phyloP scores from a whole-genome alignment of 2,888 invertebrate species.

The Dasysyrphus albostriatus region DNA sequence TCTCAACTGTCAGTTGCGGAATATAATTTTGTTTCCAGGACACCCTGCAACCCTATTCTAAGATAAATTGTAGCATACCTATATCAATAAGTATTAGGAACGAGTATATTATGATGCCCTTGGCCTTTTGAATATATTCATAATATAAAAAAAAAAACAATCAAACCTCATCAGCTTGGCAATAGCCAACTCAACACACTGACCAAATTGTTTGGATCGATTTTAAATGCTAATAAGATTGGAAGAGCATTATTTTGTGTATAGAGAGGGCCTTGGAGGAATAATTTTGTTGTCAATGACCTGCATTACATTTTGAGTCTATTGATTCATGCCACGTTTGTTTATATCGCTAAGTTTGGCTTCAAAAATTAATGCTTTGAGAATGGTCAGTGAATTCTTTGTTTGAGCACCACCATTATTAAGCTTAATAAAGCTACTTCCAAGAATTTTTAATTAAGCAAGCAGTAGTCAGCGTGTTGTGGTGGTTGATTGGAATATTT shows the following conservation, averaged over 20 bases:
- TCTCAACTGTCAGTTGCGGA: background rate
- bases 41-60: background rate
- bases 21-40: background rate
- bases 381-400: conserved; percentile 57
- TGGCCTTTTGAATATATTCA: conserved; percentile 18
- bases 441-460: conserved; percentile 60
- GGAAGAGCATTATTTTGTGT: conserved; percentile 4
- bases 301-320: conserved; percentile 58
- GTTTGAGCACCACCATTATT: conserved; percentile 6
- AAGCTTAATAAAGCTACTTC: conserved; percentile 14
- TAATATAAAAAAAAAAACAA: background rate
- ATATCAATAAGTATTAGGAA: too few species aligned
- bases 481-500: conserved; percentile 46
- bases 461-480: background rate
- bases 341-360: conserved; percentile 28
- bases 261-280: conserved; percentile 30
- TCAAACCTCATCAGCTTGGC: conserved; percentile 1
- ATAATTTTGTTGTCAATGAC: conserved; percentile 73
- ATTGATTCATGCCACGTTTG: conserved; percentile 65
- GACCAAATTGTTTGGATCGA: conserved; percentile 36
- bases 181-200: conserved; percentile 27
- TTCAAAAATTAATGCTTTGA: conserved; percentile 19
- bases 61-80: background rate
- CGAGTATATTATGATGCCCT: conserved; percentile 26
- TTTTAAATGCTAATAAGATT: conserved; percentile 52